Conservation (phyloP, 2,113 vertebrate genomes). For the Pelecanoides urinatrix region DNA sequence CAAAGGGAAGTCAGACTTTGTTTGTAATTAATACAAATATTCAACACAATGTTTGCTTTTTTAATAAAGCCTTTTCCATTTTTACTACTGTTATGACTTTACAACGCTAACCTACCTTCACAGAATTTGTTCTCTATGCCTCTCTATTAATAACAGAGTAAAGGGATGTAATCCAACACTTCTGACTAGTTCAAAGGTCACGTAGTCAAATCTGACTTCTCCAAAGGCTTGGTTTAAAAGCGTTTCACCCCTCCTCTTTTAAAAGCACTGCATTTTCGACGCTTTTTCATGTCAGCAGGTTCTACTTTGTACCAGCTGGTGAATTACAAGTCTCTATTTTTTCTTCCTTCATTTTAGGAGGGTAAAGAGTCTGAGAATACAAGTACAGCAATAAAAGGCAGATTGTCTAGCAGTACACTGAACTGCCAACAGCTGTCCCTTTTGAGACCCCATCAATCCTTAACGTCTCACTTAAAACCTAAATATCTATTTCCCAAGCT, state of each 20-base stretch:
- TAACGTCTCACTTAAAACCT: constrained; percentile 15
- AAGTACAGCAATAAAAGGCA: constrained; percentile 18
- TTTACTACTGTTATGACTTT: neutral
- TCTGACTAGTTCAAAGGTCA: neutral
- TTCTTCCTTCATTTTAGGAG: neutral
- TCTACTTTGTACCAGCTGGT: neutral
- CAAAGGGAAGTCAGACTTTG: neutral
- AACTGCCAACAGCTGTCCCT: constrained; percentile 23
- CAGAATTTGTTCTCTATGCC: neutral
- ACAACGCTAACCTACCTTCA: neutral
- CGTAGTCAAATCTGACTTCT: neutral
- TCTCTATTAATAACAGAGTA: neutral
- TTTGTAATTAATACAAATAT: neutral
- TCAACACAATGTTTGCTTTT: neutral
- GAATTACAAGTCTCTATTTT: constrained; percentile 26
- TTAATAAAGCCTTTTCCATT: neutral
- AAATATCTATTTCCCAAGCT: constrained; percentile 28
- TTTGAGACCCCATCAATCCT: neutral
- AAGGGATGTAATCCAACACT: neutral
- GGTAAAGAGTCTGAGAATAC: constrained; percentile 5
- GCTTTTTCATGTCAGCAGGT: neutral
- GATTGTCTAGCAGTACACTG: neutral
- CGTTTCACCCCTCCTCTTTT: neutral
- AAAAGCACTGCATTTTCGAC: neutral
- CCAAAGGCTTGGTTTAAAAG: constrained; percentile 26